Percentiles rank a stretch among this genome's conserved stretches.
Evolutionary conservation across 2,888 invertebrate genomes (phyloP).

Genomic region (Ophion ventricosus): DNA sequence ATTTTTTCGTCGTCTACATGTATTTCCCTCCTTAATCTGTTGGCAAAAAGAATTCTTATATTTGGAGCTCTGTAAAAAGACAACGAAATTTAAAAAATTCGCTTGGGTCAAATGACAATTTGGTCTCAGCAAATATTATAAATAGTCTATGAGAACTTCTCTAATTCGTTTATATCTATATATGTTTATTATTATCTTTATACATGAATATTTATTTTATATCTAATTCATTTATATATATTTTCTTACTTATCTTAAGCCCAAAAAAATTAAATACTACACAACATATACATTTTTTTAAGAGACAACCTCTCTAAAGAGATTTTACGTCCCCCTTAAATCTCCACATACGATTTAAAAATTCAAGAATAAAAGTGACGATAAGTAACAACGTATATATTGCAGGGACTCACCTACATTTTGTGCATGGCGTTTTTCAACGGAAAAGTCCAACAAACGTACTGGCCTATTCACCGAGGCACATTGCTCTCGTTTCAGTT

Average conservation of each 20-base stretch:
- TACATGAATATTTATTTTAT: too few species aligned
- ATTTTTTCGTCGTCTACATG: too few species aligned
- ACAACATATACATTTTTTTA: too few species aligned
- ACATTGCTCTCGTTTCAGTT: conserved; percentile 67
- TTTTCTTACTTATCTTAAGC: background rate
- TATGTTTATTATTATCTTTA: background rate
- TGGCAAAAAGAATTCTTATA: background rate
- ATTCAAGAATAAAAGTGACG: too few species aligned
- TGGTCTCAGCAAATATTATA: too few species aligned
- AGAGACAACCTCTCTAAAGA: too few species aligned
- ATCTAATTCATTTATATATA: too few species aligned
- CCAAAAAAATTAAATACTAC: too few species aligned
- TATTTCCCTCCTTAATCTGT: too few species aligned
- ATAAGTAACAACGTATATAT: too few species aligned
- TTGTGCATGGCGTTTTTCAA: background rate
- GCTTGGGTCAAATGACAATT: background rate
- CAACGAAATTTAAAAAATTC: background rate
- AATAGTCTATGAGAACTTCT: background rate
- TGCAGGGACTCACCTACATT: background rate
- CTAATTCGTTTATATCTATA: background rate
- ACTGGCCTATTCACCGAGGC: conserved; percentile 9
- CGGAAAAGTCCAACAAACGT: background rate
- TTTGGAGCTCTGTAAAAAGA: background rate
- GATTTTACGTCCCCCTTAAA: too few species aligned
- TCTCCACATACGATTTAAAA: too few species aligned